Evolutionary conservation across 2,113 vertebrate species (phyloP).

Genomic region (Calyptomena viridis): DNA sequence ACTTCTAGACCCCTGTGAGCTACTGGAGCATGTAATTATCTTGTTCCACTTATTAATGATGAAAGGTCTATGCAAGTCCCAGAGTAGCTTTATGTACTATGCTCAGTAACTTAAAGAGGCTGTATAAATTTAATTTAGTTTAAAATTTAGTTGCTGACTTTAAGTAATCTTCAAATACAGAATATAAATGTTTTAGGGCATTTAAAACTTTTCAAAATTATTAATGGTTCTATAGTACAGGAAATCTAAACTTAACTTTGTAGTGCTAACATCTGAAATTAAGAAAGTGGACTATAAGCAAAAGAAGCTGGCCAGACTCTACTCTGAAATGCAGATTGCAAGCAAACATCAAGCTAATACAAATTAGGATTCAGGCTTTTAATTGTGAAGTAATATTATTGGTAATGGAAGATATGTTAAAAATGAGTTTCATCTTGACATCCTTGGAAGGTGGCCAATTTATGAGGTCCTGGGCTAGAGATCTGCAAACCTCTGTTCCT

Average conservation of each 20-base stretch:
- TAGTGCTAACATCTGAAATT: not conserved
- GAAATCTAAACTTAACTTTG: not conserved
- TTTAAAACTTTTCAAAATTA: not conserved
- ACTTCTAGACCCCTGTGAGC: conserved; percentile 45
- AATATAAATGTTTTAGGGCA: not conserved
- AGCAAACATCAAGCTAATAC: not conserved
- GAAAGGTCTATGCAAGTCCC: conserved; percentile 45
- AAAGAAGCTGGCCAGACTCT: not conserved
- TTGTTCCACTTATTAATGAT: conserved; percentile 59
- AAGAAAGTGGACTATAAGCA: not conserved
- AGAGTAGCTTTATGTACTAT: not conserved
- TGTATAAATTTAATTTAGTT: conserved; percentile 31
- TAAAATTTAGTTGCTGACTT: conserved; percentile 2
- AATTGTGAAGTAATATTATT: not conserved
- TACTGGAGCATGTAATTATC: conserved; percentile 59
- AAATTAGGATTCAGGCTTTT: not conserved
- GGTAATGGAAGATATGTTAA: conserved; percentile 6
- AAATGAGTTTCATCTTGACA: conserved; percentile 8
- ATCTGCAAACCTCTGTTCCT: conserved; percentile 9
- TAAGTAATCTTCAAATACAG: not conserved
- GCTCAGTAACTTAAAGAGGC: conserved; percentile 5
- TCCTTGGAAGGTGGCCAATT: not conserved
- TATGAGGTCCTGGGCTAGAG: not conserved
- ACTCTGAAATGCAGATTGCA: not conserved
- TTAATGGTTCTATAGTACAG: not conserved